Percentiles rank a stretch among this genome's conserved stretches.
These are phyloP conservation scores for Myocastor coypus DNA, from an alignment of 2,113 vertebrate species.

Conservation along the genomic window DNA sequence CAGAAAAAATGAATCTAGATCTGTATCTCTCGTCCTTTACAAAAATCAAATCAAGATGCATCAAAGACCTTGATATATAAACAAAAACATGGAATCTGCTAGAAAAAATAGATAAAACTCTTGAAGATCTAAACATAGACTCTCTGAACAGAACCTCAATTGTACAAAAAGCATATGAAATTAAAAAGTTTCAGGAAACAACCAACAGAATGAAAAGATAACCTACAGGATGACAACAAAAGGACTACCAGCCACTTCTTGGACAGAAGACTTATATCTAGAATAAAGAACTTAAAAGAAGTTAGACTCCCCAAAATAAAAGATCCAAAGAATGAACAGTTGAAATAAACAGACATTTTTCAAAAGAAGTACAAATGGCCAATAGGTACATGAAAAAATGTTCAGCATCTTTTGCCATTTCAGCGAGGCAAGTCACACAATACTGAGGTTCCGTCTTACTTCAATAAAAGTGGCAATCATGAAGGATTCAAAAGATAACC, in stretches of 20 bases:
- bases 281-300: not conserved
- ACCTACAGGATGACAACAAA: not conserved
- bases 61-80: not conserved
- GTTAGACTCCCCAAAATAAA: not conserved
- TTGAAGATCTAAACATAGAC: not conserved
- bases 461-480: not conserved
- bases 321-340: not conserved
- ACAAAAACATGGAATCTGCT: not conserved
- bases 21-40: not conserved
- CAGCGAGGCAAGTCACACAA: not conserved
- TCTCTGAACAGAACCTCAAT: not conserved
- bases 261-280: not conserved
- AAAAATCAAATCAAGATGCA: not conserved
- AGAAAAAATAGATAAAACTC: not conserved
- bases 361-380: not conserved
- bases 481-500: not conserved
- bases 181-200: not conserved
- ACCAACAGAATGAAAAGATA: not conserved
- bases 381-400: not conserved
- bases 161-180: not conserved
- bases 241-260: not conserved
- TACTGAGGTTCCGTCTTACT: not conserved
- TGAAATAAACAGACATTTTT: not conserved
- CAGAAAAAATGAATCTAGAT: not conserved
- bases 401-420: not conserved